Base-by-base conservation (phyloP, 2,113 vertebrate species). In the Aegotheles bennettii region DNA sequence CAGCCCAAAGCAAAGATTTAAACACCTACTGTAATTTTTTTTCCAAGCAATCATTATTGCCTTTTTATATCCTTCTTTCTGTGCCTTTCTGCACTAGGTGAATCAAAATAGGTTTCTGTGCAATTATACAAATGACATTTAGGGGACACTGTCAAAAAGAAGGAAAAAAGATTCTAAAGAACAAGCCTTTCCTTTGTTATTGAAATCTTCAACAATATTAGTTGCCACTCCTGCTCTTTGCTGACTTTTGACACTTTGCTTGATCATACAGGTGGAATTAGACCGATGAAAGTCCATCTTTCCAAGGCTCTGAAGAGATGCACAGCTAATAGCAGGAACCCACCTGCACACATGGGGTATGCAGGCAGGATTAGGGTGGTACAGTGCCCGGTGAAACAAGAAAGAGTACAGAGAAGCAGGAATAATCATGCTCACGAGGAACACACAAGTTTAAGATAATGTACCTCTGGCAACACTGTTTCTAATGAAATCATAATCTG, bases 61-160 rank as follows among this genome's bases (percentile, higher is more conserved):
- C 61, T 83, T 94, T 94, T 90, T 31, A 79, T 74, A 67, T 29
- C 36, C 47, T 87, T 47, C 80, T 79, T 65, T 65, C 68, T 33
- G 7, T 2, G 60, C 26, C 47, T 48, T 92, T 83, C 74, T 73
- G 57, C 36, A 69, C 50, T 23, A 73, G 59, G 50, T 65, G 67
- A 85, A 47, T 47, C 5, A 3, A 80, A 94, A 47, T 13, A 76
- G 19, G 36, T 76, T 93, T 93, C 59, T 54, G 0, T 24, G 28
- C 45, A 88, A 93, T 89, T 87, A 87, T 10, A 94, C 18, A 87
- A 95, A 85, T 50, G 54, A 79, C 81, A 95, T 89, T 96, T 53
- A 89, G 74, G 47, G 50, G 67, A 87, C 87, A 81, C 31, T 17
- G 25, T 50, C 70, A 85, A 56, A 42, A 64, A 43, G 25, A 45